Evolutionary conservation across 2,888 invertebrate species (phyloP).

Genomic region (Agonum fuliginosum): DNA sequence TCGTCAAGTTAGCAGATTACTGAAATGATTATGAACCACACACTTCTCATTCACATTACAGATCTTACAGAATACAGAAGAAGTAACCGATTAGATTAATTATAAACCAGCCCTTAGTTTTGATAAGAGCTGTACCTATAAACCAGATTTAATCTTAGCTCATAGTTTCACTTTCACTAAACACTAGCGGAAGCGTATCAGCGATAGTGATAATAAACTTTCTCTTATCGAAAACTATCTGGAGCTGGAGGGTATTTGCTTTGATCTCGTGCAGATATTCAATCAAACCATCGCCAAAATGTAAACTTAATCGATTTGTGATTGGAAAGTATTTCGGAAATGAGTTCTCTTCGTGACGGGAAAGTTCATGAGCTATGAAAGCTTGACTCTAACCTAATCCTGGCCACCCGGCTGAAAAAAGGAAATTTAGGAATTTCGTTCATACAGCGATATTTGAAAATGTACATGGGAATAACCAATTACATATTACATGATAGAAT

Average conservation of each 20-base stretch:
- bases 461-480: neutral
- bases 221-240: neutral
- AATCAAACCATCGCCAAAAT: slow-evolving; percentile 30
- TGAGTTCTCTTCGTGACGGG: slow-evolving; percentile 4
- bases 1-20: no score
- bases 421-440: slow-evolving; percentile 2
- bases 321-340: slow-evolving; percentile 33
- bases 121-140: no score
- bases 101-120: no score
- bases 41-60: no score
- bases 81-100: no score
- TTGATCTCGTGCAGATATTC: slow-evolving; percentile 5
- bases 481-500: no score
- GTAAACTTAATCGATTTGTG: slow-evolving; percentile 23
- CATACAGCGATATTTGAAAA: neutral
- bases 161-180: neutral
- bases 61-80: no score
- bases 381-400: neutral
- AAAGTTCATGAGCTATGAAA: slow-evolving; percentile 2
- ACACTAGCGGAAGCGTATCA: no score
- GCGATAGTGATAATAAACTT: slow-evolving; percentile 25
- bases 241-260: neutral
- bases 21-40: no score
- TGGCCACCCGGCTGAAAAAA: neutral
- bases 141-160: no score